These are phyloP conservation scores for Tiliacea aurago DNA, from an alignment of 2,888 invertebrate species.

Conservation along the genomic window DNA sequence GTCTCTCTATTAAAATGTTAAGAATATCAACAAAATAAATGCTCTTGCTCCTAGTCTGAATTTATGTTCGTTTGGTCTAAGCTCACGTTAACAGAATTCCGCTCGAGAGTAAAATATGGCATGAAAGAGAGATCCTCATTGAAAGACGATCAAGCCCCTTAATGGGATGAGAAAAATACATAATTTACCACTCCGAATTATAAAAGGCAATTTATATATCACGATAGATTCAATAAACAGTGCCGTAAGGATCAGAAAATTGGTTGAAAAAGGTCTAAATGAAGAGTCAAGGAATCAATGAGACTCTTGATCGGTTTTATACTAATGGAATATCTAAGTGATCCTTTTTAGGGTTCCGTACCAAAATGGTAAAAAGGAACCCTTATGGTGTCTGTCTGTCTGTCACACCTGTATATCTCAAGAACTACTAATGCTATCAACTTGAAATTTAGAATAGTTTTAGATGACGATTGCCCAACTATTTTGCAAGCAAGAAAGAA, in stretches of 20 bases:
- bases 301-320: slow-evolving; percentile 2
- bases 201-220: slow-evolving; percentile 4
- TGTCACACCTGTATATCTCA: too few relatives aligned
- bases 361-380: too few relatives aligned
- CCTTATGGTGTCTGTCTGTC: too few relatives aligned
- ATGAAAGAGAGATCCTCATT: slow-evolving; percentile 11
- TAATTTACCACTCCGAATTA: slow-evolving; percentile 6
- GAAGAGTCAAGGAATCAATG: background rate
- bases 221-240: background rate
- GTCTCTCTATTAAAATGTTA: too few relatives aligned
- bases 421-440: too few relatives aligned
- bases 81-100: background rate
- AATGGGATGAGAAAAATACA: slow-evolving; percentile 15
- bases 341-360: too few relatives aligned
- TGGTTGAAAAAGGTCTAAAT: background rate
- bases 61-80: too few relatives aligned
- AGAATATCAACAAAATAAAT: too few relatives aligned
- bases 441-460: too few relatives aligned
- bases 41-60: too few relatives aligned
- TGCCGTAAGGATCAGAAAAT: background rate
- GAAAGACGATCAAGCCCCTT: slow-evolving; percentile 9
- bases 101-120: background rate
- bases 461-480: too few relatives aligned
- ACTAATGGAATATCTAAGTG: background rate
- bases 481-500: too few relatives aligned